Evolutionary conservation across 1,140 invertebrate species (phyloP), one percentile per base, ranked within the genome.

Genomic region (Atta cephalotes): DNA sequence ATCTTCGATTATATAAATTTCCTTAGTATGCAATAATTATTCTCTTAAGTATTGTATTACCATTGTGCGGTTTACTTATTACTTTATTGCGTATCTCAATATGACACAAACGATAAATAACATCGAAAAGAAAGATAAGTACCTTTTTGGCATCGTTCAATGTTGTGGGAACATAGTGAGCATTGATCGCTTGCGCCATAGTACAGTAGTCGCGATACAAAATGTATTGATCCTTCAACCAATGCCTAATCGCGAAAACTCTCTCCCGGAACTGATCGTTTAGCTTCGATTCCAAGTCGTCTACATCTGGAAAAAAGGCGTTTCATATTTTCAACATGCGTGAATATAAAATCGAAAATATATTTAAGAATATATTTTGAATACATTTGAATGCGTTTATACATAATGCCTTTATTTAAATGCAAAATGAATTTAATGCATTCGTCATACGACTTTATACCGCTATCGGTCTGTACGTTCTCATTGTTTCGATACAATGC

Each of bases 161-260:
- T 49, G 89, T 93, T 18, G 90, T 89, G 35, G 93, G 92, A 70
- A 89, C 72, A 21, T 94, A 95, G 21, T 91, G 89, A 10, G 84
- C 87, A 86, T 95, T 94, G 60, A 94, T 87, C 68, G 92, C 89
- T 35, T 86, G 88, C 35, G 93, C 93, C 65, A 94, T 58, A 58
- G 78, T 80, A 84, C 91, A 89, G 31, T 92, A 92, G 16, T 92
- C 91, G n/a, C 90, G 92, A 60, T 95, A 95, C 14, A 93, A 72
- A 12, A 91, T 81, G 60, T 94, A 94, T 78, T 94, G 94, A 65
- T 90, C 92, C 87, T 94, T 94, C 18, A 94, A 31, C 91, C 92
- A 94, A 12, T 91, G 92, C 16, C 85, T 93, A 74, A 94, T 94
- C 60, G 91, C 85, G 21, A 84, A 56, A 25, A 95, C 65, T 80